phyloP scores from a whole-genome alignment of 2,888 invertebrate species.

The Galeruca laticollis region DNA sequence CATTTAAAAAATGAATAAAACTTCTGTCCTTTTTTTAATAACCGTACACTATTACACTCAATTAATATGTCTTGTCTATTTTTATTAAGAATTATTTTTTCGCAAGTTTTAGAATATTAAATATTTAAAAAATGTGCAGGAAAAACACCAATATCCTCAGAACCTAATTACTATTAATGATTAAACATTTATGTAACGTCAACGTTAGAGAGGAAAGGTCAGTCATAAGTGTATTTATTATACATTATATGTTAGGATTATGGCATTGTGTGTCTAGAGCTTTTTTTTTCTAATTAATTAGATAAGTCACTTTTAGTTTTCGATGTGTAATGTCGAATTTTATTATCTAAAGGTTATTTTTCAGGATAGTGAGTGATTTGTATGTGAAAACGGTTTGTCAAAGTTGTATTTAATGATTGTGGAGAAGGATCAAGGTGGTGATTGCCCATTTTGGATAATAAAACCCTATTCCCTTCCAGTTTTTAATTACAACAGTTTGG shows the following conservation, averaged over 20 bases:
- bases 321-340: not conserved
- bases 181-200: conserved; percentile 49
- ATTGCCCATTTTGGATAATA: conserved; percentile 45
- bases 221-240: conserved; percentile 24
- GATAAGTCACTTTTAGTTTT: not conserved
- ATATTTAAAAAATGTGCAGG: not conserved
- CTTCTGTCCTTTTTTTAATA: too few relatives aligned
- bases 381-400: not conserved
- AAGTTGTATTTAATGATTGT: conserved; percentile 44
- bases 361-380: not conserved
- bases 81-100: too few relatives aligned
- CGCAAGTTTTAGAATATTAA: not conserved
- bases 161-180: conserved; percentile 47
- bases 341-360: not conserved
- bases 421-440: conserved; percentile 40
- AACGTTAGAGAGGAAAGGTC: conserved; percentile 48
- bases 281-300: not conserved
- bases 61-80: too few relatives aligned
- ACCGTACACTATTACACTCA: too few relatives aligned
- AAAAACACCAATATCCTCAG: not conserved
- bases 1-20: too few relatives aligned
- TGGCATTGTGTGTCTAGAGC: conserved; percentile 8
- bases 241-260: conserved; percentile 3
- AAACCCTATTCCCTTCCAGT: conserved; percentile 42
- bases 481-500: conserved; percentile 20